These are phyloP conservation scores for Paguma larvata DNA, from an alignment of 2,797 vertebrate genomes.

Conservation along the genomic window DNA sequence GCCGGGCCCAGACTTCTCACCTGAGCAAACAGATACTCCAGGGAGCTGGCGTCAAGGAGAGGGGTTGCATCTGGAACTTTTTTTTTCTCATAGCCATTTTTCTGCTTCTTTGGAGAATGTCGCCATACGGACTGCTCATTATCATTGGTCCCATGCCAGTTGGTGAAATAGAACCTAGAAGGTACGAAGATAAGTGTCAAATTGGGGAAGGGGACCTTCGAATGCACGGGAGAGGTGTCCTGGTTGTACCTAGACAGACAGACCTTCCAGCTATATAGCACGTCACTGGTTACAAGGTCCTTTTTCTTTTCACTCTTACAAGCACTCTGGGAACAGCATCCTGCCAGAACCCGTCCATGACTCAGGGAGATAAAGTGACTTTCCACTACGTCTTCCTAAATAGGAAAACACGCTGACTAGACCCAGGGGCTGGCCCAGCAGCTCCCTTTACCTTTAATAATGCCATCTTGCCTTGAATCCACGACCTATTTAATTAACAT, in stretches of 20 bases:
- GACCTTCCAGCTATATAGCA: neutral
- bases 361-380: neutral
- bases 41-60: slow-evolving; percentile 93
- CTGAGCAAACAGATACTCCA: slow-evolving; percentile 97
- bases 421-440: neutral
- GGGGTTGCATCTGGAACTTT: slow-evolving; percentile 93
- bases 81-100: slow-evolving; percentile 89
- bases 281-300: neutral
- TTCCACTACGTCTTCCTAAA: neutral
- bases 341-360: neutral
- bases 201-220: neutral
- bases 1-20: slow-evolving; percentile 83
- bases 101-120: slow-evolving; percentile 94
- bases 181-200: neutral
- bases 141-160: slow-evolving; percentile 99
- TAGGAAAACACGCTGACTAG: neutral
- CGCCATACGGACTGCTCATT: slow-evolving; percentile 95
- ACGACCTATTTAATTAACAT: neutral
- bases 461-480: neutral
- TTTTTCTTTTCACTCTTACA: neutral
- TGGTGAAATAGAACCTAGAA: slow-evolving; percentile 96
- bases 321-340: neutral
- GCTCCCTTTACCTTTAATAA: neutral
- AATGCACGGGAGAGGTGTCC: neutral
- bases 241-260: neutral